These are phyloP conservation scores for Smittia aterrima DNA, from an alignment of 2,888 invertebrate species.

Conservation along the genomic window DNA sequence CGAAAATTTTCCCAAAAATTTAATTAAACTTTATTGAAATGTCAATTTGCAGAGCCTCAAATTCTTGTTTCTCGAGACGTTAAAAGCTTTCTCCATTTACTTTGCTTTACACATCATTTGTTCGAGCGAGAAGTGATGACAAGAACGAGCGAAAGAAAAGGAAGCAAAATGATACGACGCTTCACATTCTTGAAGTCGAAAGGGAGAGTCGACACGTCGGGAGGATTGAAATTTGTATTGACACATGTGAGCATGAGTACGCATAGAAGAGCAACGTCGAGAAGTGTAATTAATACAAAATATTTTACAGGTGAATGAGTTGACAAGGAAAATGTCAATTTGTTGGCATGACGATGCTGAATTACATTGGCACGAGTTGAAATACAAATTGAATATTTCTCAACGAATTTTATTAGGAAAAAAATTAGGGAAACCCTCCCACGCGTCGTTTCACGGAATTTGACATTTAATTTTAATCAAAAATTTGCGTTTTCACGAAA, in stretches of 20 bases:
- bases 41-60: no score
- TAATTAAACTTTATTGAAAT: no score
- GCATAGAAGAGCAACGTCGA: neutral
- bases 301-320: neutral
- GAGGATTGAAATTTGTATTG: neutral
- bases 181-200: neutral
- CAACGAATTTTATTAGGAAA: no score
- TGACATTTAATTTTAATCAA: no score
- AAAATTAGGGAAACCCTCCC: no score
- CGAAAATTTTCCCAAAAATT: no score
- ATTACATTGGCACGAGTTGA: neutral
- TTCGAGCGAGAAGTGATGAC: neutral
- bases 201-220: neutral
- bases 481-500: no score
- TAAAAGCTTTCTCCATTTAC: neutral
- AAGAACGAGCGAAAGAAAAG: neutral
- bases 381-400: no score
- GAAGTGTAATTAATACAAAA: neutral
- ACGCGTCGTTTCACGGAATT: no score
- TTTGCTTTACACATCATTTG: conserved; percentile 14
- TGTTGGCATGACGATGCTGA: neutral
- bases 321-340: neutral
- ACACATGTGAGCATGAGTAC: neutral
- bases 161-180: neutral
- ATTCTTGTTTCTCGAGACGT: neutral